Base-by-base conservation (phyloP, 2,888 invertebrate genomes). In the Opisthograptis luteolata region DNA sequence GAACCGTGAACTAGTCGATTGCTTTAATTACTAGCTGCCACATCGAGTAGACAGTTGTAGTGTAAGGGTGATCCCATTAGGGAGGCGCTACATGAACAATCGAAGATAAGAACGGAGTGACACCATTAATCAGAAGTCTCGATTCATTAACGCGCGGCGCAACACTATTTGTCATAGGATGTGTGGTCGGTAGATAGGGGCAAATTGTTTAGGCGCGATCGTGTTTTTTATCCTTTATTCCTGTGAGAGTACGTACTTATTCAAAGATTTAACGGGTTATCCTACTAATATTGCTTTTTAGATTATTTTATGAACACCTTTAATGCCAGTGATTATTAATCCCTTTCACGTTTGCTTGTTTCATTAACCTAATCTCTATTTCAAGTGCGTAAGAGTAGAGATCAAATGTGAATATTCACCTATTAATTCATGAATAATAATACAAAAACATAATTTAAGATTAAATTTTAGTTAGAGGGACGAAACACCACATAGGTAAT, bases 41-140 rank as follows among this genome's bases (percentile, higher is more conserved):
- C 48, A 48, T 35, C 28, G 22, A 30, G 30, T 12, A 39, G 52
- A 24, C 39, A 17, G 3, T 31, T 8, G 57, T 66, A 64, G 68
- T 72, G 62, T 69, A 68, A 66, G 72, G 70, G 74, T 82, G 82
- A 83, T 82, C 80, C 81, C 84, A 86, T 86, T 86, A 85, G 70
- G 76, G 66, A 79, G 82, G 79, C 78, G 82, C 81, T 73, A 66
- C 79, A 74, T 10, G 30, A 40, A 79, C 76, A 78, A 76, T 73
- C 67, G 57, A 47, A 68, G 87, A 87, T 87, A 87, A 85, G 73
- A 67, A 64, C 60, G 68, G 67, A 79, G 81, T 81, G 79, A 79
- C 78, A 81, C 70, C 86, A 87, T 88, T 87, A 85, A 87, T 88
- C 87, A 87, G 81, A 79, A 70, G 73, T 72, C 41, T 19, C 84